Percentiles rank a stretch among this genome's conserved stretches.
Evolutionary conservation across 1,140 invertebrate species (phyloP).

Genomic region (Spodoptera frugiperda): DNA sequence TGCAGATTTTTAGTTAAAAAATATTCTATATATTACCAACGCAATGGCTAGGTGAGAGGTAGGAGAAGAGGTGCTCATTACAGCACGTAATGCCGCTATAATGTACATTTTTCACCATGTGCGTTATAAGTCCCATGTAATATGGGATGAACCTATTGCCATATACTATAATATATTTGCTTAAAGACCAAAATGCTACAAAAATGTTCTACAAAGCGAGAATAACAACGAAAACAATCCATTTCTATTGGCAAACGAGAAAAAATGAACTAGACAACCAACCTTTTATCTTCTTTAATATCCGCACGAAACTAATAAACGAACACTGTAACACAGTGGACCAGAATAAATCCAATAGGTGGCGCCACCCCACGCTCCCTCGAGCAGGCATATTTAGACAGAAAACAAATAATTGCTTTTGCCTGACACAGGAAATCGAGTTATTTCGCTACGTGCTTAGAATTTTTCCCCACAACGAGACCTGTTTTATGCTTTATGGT

Average conservation of each 20-base stretch:
- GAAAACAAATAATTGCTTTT: constrained; percentile 55
- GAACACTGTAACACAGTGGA: constrained; percentile 36
- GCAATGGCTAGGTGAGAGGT: no score
- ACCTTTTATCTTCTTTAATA: constrained; percentile 20
- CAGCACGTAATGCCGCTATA: no score
- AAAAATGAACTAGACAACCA: background rate
- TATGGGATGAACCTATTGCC: no score
- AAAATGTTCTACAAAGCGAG: no score
- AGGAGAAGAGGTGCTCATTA: no score
- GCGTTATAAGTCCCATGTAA: no score
- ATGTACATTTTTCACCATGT: no score
- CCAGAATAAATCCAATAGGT: constrained; percentile 42
- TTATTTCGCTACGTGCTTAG: constrained; percentile 51
- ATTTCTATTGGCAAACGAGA: background rate
- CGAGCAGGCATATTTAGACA: constrained; percentile 41
- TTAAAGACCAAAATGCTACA: no score
- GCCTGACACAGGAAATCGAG: constrained; percentile 51
- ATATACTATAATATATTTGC: no score
- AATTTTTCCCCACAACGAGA: constrained; percentile 39
- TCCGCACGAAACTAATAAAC: constrained; percentile 41
- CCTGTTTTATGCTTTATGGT: constrained; percentile 33
- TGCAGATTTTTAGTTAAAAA: no score
- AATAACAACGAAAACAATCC: background rate
- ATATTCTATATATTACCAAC: no score
- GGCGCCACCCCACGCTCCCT: constrained; percentile 6